Percentiles rank a stretch among this genome's conserved stretches.
Conservation (phyloP, 1,140 invertebrate genomes). For the Aphaenogaster floridana region DNA sequence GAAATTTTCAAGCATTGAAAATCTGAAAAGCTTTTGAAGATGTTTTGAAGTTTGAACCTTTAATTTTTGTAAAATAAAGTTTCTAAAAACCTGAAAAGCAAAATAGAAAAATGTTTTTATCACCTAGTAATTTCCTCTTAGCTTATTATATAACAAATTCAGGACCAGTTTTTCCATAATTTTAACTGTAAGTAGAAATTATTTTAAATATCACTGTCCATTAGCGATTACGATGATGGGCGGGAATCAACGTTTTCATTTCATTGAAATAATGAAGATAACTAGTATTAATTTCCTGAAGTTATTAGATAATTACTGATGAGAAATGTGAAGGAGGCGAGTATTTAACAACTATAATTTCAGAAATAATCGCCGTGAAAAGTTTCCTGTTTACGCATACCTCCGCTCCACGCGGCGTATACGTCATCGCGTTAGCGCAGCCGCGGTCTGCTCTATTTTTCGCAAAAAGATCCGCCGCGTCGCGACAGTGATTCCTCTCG, state of each 20-base stretch:
- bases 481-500: conserved; percentile 17
- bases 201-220: not conserved
- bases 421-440: conserved; percentile 11
- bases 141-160: not conserved
- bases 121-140: not conserved
- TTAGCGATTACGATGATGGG: conserved; percentile 5
- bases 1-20: not conserved
- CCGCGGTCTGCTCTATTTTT: conserved; percentile 7
- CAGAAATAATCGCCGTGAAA: conserved; percentile 16
- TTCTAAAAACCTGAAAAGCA: not conserved
- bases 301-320: conserved; percentile 7
- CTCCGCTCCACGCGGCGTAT: not conserved
- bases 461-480: not conserved
- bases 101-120: not conserved
- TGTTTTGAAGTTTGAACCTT: not conserved
- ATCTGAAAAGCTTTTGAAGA: not conserved
- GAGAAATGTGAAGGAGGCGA: not conserved
- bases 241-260: conserved; percentile 9
- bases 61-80: not conserved
- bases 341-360: conserved; percentile 14
- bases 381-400: conserved; percentile 45
- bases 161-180: not conserved
- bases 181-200: not conserved
- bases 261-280: conserved; percentile 24
- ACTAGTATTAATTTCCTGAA: conserved; percentile 31